Percentiles rank a stretch among this genome's conserved stretches.
Conservation (phyloP, 2,113 vertebrate genomes). For the Stomatorhinus ivindoensis region DNA sequence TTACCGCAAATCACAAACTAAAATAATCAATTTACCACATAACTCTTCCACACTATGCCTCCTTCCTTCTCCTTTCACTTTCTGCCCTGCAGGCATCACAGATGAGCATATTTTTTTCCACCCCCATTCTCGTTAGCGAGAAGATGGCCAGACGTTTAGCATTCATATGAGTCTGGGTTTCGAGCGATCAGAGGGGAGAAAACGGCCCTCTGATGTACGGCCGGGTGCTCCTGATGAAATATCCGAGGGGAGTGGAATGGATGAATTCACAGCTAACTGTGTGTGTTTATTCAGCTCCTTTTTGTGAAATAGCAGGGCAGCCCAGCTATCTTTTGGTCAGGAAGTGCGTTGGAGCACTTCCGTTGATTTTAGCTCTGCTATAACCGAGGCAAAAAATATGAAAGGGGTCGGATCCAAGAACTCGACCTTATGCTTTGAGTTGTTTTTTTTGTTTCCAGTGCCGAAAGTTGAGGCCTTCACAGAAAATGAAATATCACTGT, state of each 20-base stretch:
- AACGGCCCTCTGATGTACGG: no score
- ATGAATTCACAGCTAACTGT: neutral
- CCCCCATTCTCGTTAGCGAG: neutral
- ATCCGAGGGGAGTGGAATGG: neutral
- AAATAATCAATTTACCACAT: neutral
- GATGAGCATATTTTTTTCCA: neutral
- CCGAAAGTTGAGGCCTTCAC: neutral
- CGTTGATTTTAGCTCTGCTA: neutral
- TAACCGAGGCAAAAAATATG: neutral
- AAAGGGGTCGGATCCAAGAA: neutral
- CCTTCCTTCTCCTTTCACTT: neutral
- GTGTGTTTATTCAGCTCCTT: neutral
- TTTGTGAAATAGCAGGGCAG: neutral
- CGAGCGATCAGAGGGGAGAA: no score
- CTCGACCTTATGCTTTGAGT: neutral
- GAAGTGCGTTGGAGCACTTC: neutral
- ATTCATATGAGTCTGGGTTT: neutral
- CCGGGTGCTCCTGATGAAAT: neutral
- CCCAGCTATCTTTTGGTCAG: neutral
- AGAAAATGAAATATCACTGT: neutral
- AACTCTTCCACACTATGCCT: neutral
- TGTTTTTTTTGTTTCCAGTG: neutral
- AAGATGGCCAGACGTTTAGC: neutral
- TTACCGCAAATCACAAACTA: neutral
- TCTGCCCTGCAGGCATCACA: neutral